A percentile compares a stretch with the other conserved stretches of the same genome.
phyloP scores from a whole-genome alignment of 2,888 invertebrate genomes.

The Hypsopygia costalis region DNA sequence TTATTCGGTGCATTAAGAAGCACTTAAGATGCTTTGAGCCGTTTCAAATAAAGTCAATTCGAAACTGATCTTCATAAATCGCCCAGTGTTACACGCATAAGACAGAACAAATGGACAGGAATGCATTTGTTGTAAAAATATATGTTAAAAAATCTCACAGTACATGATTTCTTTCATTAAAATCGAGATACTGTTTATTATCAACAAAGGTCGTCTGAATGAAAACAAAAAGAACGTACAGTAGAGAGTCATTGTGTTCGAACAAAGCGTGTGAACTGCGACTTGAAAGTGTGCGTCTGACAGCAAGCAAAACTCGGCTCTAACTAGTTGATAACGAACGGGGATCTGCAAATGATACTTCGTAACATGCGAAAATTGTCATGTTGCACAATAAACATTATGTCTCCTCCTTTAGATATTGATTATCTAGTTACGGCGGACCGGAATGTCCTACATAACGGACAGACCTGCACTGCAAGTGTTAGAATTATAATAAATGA shows the following conservation, averaged over 20 bases:
- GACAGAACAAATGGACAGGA: constrained; percentile 34
- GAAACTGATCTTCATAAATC: constrained; percentile 19
- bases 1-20: constrained; percentile 43
- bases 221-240: constrained; percentile 73
- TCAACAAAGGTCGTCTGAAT: constrained; percentile 77
- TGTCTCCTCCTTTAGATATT: constrained; percentile 32
- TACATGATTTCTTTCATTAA: constrained; percentile 72
- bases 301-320: constrained; percentile 26
- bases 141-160: constrained; percentile 69
- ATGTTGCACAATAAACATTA: constrained; percentile 26
- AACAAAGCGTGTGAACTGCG: constrained; percentile 72
- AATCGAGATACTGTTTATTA: constrained; percentile 74
- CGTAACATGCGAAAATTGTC: constrained; percentile 24
- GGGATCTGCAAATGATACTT: constrained; percentile 27
- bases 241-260: constrained; percentile 69
- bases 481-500: constrained; percentile 30
- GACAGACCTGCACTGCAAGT: constrained; percentile 21
- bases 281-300: constrained; percentile 73
- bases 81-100: constrained; percentile 26
- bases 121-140: constrained; percentile 59
- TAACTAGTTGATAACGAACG: constrained; percentile 12
- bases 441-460: constrained; percentile 19
- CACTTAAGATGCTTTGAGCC: constrained; percentile 28
- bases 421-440: constrained; percentile 32
- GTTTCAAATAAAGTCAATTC: constrained; percentile 10